Evolutionary conservation across 2,113 vertebrate species (phyloP).

Genomic region (Psophia crepitans): DNA sequence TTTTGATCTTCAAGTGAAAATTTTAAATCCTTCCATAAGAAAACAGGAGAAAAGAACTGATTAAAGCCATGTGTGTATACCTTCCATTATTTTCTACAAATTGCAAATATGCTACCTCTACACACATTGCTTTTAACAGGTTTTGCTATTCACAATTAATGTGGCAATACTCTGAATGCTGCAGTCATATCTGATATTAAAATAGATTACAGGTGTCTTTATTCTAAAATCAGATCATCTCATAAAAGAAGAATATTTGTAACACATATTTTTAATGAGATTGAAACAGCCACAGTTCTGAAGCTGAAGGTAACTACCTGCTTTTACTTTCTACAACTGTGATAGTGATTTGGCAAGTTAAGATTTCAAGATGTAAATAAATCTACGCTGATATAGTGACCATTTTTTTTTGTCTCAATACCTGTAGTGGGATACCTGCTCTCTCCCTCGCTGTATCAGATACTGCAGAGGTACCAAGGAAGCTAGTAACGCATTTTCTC

Average conservation of each 20-base stretch:
- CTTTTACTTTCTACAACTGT: not conserved
- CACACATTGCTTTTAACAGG: not conserved
- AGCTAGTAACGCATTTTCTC: not conserved
- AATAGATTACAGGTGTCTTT: not conserved
- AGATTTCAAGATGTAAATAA: not conserved
- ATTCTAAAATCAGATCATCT: not conserved
- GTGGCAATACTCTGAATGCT: not conserved
- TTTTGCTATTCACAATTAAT: not conserved
- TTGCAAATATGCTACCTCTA: not conserved
- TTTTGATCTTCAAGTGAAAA: conserved; percentile 85
- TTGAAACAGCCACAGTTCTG: not conserved
- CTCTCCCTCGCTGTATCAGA: not conserved
- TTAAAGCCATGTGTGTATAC: not conserved
- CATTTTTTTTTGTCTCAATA: not conserved
- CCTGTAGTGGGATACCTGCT: not conserved
- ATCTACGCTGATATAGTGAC: not conserved
- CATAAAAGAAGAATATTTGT: not conserved
- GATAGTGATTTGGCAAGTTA: not conserved
- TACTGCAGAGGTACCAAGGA: not conserved
- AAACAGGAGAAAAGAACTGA: conserved; percentile 12
- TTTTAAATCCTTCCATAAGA: conserved; percentile 82
- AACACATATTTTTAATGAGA: not conserved
- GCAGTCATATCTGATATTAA: not conserved
- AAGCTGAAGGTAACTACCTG: not conserved
- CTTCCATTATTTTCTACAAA: not conserved